These are phyloP conservation scores for Rousettus leschenaultii DNA, from an alignment of 2,113 vertebrate genomes.

Conservation along the genomic window DNA sequence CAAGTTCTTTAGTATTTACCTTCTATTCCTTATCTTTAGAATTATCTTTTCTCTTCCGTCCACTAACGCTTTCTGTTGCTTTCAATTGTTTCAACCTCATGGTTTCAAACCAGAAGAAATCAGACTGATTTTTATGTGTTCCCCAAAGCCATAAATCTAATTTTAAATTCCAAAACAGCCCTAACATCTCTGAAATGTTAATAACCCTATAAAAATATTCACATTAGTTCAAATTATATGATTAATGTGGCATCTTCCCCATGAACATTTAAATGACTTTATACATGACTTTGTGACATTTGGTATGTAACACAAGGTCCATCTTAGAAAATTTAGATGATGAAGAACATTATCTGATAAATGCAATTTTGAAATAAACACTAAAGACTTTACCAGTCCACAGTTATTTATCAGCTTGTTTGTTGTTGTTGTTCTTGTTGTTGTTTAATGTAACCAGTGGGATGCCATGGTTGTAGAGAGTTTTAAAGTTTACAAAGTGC, in stretches of 20 bases:
- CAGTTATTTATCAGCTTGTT: neutral
- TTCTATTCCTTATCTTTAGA: neutral
- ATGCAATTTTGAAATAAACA: conserved; percentile 28
- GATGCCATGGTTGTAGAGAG: rapidly evolving
- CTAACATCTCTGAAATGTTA: conserved; percentile 75
- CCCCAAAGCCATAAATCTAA: conserved; percentile 69
- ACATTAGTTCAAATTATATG: conserved; percentile 72
- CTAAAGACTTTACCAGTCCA: neutral
- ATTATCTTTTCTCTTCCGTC: neutral
- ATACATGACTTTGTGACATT: conserved; percentile 42
- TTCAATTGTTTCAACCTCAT: conserved; percentile 21
- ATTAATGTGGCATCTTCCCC: conserved; percentile 70
- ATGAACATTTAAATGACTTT: conserved; percentile 62
- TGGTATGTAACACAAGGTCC: neutral
- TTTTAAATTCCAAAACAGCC: conserved; percentile 72
- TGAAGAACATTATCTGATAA: neutral
- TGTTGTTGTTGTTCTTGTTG: neutral
- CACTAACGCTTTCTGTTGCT: neutral
- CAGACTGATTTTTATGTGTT: conserved; percentile 57
- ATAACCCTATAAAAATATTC: conserved; percentile 78
- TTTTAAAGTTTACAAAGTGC: neutral
- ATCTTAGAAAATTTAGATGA: conserved; percentile 26
- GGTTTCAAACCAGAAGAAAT: conserved; percentile 54
- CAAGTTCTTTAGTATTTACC: neutral
- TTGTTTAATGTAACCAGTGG: neutral